Evolutionary conservation across 2,113 vertebrate species (phyloP).

Genomic region (Isichthys henryi): DNA sequence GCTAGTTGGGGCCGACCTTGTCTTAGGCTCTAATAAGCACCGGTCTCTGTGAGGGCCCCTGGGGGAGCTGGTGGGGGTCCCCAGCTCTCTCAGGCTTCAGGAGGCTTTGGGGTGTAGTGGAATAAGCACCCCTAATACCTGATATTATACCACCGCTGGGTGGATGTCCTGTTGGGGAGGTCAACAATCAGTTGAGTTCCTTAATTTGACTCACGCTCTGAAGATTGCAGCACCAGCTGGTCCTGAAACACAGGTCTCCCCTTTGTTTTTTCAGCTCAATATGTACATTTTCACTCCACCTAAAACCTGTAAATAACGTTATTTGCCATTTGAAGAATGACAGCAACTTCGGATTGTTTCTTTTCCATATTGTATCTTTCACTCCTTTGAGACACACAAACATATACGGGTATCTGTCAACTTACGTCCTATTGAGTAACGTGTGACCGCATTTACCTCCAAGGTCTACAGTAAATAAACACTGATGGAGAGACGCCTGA

Average conservation of each 20-base stretch:
- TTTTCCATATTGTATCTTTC: background rate
- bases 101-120: conserved; percentile 31
- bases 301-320: background rate
- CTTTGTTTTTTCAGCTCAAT: background rate
- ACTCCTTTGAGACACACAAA: background rate
- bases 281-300: background rate
- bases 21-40: background rate
- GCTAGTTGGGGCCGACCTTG: background rate
- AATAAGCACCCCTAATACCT: conserved; percentile 47
- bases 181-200: conserved; percentile 35
- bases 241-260: conserved; percentile 5
- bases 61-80: background rate
- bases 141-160: conserved; percentile 48
- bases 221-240: conserved; percentile 17
- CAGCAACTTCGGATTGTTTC: background rate
- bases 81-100: conserved; percentile 31
- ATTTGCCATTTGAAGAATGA: background rate
- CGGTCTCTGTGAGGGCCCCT: background rate
- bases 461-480: background rate
- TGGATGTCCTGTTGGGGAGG: conserved; percentile 33
- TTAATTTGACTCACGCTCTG: conserved; percentile 28
- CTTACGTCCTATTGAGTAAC: background rate
- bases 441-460: background rate
- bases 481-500: background rate
- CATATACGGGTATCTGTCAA: background rate